Percentiles rank a stretch among this genome's conserved stretches.
Evolutionary conservation across 2,113 vertebrate genomes (phyloP).

Genomic region (Macrotis lagotis): DNA sequence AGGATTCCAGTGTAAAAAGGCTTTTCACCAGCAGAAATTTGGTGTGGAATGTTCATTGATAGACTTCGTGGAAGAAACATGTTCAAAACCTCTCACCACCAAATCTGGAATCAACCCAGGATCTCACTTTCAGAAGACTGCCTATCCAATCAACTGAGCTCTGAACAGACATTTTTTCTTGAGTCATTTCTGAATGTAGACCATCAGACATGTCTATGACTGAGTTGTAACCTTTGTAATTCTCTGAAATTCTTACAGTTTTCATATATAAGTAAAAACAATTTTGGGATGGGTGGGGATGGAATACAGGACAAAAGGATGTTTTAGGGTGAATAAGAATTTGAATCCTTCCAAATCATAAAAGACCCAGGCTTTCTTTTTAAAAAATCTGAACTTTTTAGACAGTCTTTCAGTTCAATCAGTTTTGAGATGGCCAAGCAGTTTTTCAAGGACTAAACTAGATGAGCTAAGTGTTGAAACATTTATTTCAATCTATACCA

Average conservation of each 20-base stretch:
- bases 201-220: not conserved
- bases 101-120: not conserved
- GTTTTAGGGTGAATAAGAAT: not conserved
- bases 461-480: not conserved
- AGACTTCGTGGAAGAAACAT: not conserved
- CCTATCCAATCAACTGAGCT: not conserved
- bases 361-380: not conserved
- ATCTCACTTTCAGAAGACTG: not conserved
- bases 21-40: not conserved
- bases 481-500: not conserved
- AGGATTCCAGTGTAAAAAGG: not conserved
- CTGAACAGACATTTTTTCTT: not conserved
- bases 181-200: not conserved
- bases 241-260: not conserved
- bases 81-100: not conserved
- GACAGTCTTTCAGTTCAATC: not conserved
- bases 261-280: not conserved
- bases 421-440: not conserved
- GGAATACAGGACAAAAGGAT: not conserved
- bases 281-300: not conserved
- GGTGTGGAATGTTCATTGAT: not conserved
- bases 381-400: not conserved
- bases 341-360: not conserved
- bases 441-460: not conserved
- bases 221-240: not conserved